Conservation (phyloP, 2,888 invertebrate genomes). For the Ormia ochracea region DNA sequence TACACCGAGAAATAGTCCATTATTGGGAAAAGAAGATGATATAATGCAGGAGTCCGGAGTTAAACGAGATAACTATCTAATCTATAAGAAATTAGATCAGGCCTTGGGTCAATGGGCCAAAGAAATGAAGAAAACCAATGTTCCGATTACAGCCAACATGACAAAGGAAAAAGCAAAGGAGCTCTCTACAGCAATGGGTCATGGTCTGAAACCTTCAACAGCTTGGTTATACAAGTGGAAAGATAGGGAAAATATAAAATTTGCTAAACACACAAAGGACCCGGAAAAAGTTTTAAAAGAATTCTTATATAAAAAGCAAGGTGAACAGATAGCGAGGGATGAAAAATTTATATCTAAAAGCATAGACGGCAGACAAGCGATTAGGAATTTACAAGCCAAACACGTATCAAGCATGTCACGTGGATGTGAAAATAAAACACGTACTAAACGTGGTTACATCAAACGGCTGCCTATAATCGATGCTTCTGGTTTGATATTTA, state of each 20-base stretch:
- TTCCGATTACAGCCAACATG: slow-evolving; percentile 13
- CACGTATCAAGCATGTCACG: background rate
- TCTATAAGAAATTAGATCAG: slow-evolving; percentile 40
- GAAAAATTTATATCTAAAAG: background rate
- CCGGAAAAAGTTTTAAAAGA: slow-evolving; percentile 31
- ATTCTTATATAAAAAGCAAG: background rate
- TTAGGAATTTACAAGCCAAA: background rate
- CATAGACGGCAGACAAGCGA: background rate
- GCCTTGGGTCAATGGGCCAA: slow-evolving; percentile 44
- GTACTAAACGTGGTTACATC: slow-evolving; percentile 20
- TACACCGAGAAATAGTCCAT: slow-evolving; percentile 17
- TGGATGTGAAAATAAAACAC: background rate
- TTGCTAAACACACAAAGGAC: background rate
- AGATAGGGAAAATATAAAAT: slow-evolving; percentile 46
- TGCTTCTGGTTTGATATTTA: slow-evolving; percentile 20
- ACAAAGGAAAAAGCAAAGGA: slow-evolving; percentile 41
- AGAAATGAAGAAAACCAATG: slow-evolving; percentile 16
- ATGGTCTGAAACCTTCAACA: slow-evolving; percentile 19
- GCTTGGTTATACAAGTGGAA: slow-evolving; percentile 53
- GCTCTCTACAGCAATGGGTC: slow-evolving; percentile 20
- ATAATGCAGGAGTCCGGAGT: slow-evolving; percentile 3
- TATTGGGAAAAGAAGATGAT: background rate
- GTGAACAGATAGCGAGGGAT: background rate
- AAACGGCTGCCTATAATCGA: slow-evolving; percentile 16
- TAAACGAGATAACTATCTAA: background rate